Evolutionary conservation across 2,113 vertebrate genomes (phyloP).

Genomic region (Eleginops maclovinus): DNA sequence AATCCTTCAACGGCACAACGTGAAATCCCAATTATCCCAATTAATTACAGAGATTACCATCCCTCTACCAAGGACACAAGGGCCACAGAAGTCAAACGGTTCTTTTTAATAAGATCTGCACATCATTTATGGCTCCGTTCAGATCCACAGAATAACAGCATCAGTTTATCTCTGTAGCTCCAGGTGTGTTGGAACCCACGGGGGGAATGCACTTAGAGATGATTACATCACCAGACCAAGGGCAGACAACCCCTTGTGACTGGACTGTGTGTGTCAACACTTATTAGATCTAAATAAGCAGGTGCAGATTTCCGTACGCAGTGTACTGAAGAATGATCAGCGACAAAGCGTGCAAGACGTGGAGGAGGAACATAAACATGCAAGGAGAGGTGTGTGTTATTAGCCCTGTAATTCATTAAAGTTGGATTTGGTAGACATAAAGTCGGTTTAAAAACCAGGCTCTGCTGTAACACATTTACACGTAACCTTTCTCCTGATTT

Average conservation of each 20-base stretch:
- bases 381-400: not conserved
- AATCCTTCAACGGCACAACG: not conserved
- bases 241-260: slow-evolving; percentile 10
- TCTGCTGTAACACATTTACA: slow-evolving; percentile 7
- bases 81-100: slow-evolving; percentile 17
- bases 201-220: slow-evolving; percentile 23
- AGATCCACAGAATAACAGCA: slow-evolving; percentile 16
- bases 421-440: not conserved
- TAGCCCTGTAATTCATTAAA: not conserved
- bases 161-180: slow-evolving; percentile 16
- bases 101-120: slow-evolving; percentile 40
- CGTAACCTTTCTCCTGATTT: not conserved
- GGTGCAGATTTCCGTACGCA: not conserved
- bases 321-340: not conserved
- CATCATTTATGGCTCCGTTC: slow-evolving; percentile 32
- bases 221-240: slow-evolving; percentile 36
- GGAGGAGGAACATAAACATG: slow-evolving; percentile 1
- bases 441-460: not conserved
- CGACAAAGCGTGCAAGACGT: too few relatives aligned
- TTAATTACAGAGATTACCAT: slow-evolving; percentile 31
- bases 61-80: slow-evolving; percentile 14
- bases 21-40: slow-evolving; percentile 1
- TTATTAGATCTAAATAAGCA: slow-evolving; percentile 18
- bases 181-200: slow-evolving; percentile 5
- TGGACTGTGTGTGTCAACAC: not conserved